Evolutionary conservation across 1,140 invertebrate species (phyloP), one percentile per base, ranked within the genome.

Genomic region (Drosophila truncata): DNA sequence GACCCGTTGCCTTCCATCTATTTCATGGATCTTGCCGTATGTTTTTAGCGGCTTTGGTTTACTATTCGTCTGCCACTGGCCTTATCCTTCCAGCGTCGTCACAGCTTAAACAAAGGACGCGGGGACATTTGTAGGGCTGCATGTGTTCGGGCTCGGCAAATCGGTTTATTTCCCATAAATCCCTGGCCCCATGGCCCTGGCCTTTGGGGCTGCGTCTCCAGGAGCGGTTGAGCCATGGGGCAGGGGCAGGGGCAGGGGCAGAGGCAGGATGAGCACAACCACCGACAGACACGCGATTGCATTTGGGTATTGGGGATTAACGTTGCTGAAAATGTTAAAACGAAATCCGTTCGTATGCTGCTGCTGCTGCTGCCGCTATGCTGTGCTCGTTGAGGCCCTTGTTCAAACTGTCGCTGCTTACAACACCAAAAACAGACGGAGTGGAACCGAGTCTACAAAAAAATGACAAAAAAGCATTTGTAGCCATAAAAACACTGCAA

Each of bases 251-350:
- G 18, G 11, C 44, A 25, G 23, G 14, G 20, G 20, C 47, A 16
- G 61, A 23, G 23, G 7, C 13, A 67, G 16, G 50, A 69, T 59
- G 33, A 58, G 41, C 52, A 72, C 46, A 65, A 50, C 60, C 78
- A 74, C 66, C 62, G 70, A 73, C 63, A 81, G 85, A 75, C 59
- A 90, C 76, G 71, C 84, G 85, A 88, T 88, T 88, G 85, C 84
- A 88, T 90, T 88, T 90, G 84, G 85, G 85, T 88, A 90, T 88
- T 90, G 85, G 85, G 84, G 84, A 88, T 90, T 88, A 87, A 88
- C 80, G 84, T 88, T 65, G 84, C 80, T 84, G 84, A 84, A 87
- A 80, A 86, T 84, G 84, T 87, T 87, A 87, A 88, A 87, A 83
- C 86, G 77, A 83, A 87, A 88, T 87, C 83, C 67, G 67, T 90